Evolutionary conservation across 2,888 invertebrate genomes (phyloP).

Genomic region (Melieria crassipennis): DNA sequence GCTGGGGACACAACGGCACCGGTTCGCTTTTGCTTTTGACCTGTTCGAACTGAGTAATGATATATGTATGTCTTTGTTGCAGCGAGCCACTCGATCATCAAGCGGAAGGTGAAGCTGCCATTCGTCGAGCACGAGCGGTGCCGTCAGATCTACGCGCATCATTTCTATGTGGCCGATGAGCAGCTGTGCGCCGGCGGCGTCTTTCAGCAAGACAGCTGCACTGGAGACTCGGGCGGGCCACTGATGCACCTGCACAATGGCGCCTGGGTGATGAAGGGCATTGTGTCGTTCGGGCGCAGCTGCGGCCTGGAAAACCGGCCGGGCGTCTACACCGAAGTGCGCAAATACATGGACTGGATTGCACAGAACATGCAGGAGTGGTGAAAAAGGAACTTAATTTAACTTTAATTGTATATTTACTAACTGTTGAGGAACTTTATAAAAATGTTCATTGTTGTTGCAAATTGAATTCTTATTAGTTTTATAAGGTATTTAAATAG

Average conservation of each 20-base stretch:
- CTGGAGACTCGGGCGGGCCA: slow-evolving; percentile 79
- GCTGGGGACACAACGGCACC: slow-evolving; percentile 71
- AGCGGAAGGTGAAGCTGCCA: slow-evolving; percentile 42
- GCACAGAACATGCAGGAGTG: slow-evolving; percentile 37
- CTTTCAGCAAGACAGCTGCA: slow-evolving; percentile 73
- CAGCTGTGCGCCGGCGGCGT: slow-evolving; percentile 76
- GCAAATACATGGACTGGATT: slow-evolving; percentile 44
- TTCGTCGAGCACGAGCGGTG: slow-evolving; percentile 39
- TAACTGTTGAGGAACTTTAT: no score
- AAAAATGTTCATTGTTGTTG: no score
- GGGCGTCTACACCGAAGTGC: slow-evolving; percentile 42
- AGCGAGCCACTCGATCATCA: slow-evolving; percentile 34
- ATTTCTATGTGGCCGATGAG: slow-evolving; percentile 40
- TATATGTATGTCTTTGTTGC: neutral
- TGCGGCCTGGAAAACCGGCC: slow-evolving; percentile 66
- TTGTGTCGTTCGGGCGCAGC: slow-evolving; percentile 73
- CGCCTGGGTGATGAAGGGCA: slow-evolving; percentile 69
- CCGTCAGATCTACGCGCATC: slow-evolving; percentile 16
- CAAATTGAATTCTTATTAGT: no score
- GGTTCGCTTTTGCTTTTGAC: slow-evolving; percentile 31
- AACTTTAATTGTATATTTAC: no score
- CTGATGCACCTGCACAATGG: slow-evolving; percentile 68
- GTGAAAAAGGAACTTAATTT: neutral
- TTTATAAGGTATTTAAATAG: no score
- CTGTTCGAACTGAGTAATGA: neutral